Evolutionary conservation across 2,888 invertebrate genomes (phyloP).

Genomic region (Escarpia spicata): DNA sequence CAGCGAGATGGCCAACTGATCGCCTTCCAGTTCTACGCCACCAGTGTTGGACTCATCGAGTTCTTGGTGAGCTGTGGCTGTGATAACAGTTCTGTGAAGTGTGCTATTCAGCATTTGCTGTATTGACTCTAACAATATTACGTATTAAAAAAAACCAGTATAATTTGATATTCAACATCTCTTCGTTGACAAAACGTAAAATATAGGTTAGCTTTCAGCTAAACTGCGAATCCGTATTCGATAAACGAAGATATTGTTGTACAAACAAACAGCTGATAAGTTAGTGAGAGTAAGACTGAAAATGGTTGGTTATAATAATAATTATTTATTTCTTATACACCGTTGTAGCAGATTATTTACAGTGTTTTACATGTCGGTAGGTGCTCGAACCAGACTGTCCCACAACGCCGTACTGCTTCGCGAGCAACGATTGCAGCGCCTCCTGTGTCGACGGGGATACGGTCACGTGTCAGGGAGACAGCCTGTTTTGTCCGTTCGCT

Average conservation of each 20-base stretch:
- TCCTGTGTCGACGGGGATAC: not conserved
- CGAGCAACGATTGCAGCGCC: constrained; percentile 41
- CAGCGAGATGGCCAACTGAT: constrained; percentile 36
- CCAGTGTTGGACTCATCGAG: not conserved
- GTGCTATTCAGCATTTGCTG: too few species aligned
- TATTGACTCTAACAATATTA: not conserved
- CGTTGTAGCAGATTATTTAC: not conserved
- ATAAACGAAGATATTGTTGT: not conserved
- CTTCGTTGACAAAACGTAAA: not conserved
- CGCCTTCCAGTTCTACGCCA: constrained; percentile 14
- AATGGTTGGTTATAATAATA: too few species aligned
- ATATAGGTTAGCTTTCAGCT: not conserved
- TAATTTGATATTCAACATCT: not conserved
- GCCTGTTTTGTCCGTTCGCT: constrained; percentile 30
- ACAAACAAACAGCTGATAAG: not conserved
- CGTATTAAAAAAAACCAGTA: not conserved
- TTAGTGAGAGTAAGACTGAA: not conserved
- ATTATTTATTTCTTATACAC: too few species aligned
- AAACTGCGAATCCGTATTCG: not conserved
- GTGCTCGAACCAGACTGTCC: constrained; percentile 40
- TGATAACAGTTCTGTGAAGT: too few species aligned
- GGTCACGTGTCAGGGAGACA: constrained; percentile 20
- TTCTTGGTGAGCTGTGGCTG: not conserved
- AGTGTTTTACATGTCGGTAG: constrained; percentile 27
- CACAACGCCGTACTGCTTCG: constrained; percentile 42